Evolutionary conservation across 1,140 invertebrate species (phyloP).

Genomic region (Bombus pyrosoma): DNA sequence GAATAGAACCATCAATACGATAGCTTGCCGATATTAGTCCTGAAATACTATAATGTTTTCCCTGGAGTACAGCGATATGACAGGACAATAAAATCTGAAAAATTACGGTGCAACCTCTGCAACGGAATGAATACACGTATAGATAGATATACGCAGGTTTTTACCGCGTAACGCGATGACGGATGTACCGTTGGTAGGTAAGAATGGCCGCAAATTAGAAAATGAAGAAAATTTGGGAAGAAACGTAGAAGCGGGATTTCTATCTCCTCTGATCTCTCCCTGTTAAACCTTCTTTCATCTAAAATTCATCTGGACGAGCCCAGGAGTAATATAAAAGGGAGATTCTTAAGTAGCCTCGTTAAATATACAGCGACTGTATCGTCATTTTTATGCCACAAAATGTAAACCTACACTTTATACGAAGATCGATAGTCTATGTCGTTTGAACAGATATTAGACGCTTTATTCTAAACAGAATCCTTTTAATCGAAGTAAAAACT

Average conservation of each 20-base stretch:
- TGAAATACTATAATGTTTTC: no score
- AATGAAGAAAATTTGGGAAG: not conserved
- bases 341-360: not conserved
- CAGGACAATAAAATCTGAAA: not conserved
- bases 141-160: not conserved
- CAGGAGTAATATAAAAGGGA: constrained; percentile 7
- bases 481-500: no score
- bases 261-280: not conserved
- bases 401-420: no score
- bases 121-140: not conserved
- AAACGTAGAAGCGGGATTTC: not conserved
- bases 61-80: no score
- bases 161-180: not conserved
- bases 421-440: no score
- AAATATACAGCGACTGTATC: not conserved
- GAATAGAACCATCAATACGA: not conserved
- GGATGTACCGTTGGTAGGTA: not conserved
- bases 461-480: no score
- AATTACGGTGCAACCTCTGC: not conserved
- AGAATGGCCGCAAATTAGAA: not conserved
- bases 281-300: not conserved
- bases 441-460: no score
- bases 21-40: no score
- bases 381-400: not conserved
- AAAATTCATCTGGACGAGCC: not conserved